A percentile compares a stretch with the other conserved stretches of the same genome.
phyloP scores from a whole-genome alignment of 1,140 invertebrate genomes.

The Littorina saxatilis region DNA sequence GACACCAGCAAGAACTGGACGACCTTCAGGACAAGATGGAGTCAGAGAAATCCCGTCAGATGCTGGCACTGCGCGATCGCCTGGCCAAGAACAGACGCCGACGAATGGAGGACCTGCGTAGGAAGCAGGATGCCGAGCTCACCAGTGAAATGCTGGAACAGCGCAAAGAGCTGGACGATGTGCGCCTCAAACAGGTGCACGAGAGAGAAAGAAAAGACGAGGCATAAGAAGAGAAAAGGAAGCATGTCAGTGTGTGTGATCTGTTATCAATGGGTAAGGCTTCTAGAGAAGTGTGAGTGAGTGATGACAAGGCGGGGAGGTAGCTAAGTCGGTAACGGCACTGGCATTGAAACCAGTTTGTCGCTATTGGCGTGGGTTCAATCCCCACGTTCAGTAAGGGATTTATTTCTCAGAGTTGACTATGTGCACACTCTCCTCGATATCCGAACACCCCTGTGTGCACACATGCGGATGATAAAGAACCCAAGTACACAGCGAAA shows the following conservation, averaged over 20 bases:
- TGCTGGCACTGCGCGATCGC: conserved; percentile 63
- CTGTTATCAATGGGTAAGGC: not conserved
- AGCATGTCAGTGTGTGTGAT: conserved; percentile 27
- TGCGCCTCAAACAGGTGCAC: conserved; percentile 64
- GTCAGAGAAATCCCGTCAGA: conserved; percentile 61
- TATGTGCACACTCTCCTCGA: too few relatives aligned
- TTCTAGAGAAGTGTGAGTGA: too few relatives aligned
- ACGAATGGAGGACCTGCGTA: conserved; percentile 66
- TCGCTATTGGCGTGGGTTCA: too few relatives aligned
- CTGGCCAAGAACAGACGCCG: conserved; percentile 59
- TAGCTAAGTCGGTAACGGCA: too few relatives aligned
- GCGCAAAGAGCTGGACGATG: conserved; percentile 70
- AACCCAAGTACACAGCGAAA: too few relatives aligned
- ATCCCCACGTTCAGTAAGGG: too few relatives aligned
- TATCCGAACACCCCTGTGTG: too few relatives aligned
- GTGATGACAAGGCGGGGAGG: too few relatives aligned
- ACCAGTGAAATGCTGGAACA: conserved; percentile 71
- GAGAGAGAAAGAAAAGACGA: not conserved
- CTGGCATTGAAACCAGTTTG: too few relatives aligned
- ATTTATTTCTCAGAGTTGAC: too few relatives aligned
- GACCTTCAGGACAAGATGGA: conserved; percentile 64
- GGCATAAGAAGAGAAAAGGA: not conserved
- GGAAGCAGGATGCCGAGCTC: conserved; percentile 68
- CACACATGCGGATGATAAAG: too few relatives aligned
- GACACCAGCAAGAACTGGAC: conserved; percentile 68